Evolutionary conservation across 2,113 vertebrate genomes (phyloP).

Genomic region (Gyps fulvus): DNA sequence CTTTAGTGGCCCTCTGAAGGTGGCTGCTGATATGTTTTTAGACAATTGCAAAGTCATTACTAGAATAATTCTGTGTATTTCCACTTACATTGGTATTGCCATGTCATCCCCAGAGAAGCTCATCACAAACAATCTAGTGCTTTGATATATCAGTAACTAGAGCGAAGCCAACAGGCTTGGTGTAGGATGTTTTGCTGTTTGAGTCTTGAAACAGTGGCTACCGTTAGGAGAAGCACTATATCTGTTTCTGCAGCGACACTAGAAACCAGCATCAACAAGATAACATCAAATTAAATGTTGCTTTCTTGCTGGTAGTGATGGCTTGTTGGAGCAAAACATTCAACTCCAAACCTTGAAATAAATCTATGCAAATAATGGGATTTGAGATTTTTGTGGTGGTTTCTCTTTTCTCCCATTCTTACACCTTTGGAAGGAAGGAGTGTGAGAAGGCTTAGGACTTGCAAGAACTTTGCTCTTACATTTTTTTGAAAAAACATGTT

Average conservation of each 20-base stretch:
- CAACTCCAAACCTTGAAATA: background rate
- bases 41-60: background rate
- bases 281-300: background rate
- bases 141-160: background rate
- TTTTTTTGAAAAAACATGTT: background rate
- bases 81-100: background rate
- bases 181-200: background rate
- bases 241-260: background rate
- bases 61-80: background rate
- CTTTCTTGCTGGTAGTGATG: background rate
- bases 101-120: background rate
- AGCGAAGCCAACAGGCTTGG: background rate
- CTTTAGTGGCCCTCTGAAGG: background rate
- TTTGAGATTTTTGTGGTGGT: background rate
- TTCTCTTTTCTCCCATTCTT: background rate
- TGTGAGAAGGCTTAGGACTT: background rate
- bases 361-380: background rate
- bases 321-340: background rate
- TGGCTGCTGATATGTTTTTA: background rate
- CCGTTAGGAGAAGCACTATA: fast-evolving
- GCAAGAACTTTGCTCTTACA: background rate
- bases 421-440: background rate
- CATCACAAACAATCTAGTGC: background rate
- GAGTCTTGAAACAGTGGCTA: background rate
- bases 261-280: background rate